Base-by-base conservation (phyloP, 2,797 vertebrate species). In the Danio choprae region DNA sequence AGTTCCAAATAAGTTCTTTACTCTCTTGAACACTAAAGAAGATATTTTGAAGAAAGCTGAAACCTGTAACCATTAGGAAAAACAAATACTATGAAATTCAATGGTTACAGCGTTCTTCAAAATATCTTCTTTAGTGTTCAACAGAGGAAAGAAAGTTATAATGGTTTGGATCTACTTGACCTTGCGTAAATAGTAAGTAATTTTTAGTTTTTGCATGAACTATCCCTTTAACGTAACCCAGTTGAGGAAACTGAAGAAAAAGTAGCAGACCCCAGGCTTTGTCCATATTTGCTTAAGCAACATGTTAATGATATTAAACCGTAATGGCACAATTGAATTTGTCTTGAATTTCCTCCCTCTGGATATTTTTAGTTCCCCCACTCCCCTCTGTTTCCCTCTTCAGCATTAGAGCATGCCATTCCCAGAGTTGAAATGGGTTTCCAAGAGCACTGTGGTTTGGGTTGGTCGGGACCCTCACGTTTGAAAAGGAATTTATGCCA, bases 241-340 rank as follows among this genome's bases (percentile, higher is more conserved):
- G 0, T 9, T 38, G 15, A 38, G 18, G 9, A 7, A 62, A 13
- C 58, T 12, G 6, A 62, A n/a, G n/a, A n/a, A n/a, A 41, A 74
- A 51, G 43, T 41, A 41, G 29, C 3, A 15, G 50, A 7, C 48
- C 13, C 6, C 50, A 41, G 12, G 13, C 60, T 9, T 38, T n/a
- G 38, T 36, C 41, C 9, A 44, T 59, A 48, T 75, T 64, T 64
- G 48, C 43, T 63, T n/a, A 48, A 74, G 53, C 36, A 60, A n/a
- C 48, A 51, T 51, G n/a, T 64, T 64, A 63, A 63, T 56, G 62
- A 51, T 1, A 22, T 77, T 43, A 69, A 73, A 59, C 20, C 6
- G 6, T 81, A 63, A 38, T 43, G 72, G 74, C 84, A 77, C 71
- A 58, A 46, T 74, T 83, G 40, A 77, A 48, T 87, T 77, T 65